Evolutionary conservation across 2,113 vertebrate genomes (phyloP), one percentile per base, ranked within the genome.

Genomic region (Sinosuthora webbiana): DNA sequence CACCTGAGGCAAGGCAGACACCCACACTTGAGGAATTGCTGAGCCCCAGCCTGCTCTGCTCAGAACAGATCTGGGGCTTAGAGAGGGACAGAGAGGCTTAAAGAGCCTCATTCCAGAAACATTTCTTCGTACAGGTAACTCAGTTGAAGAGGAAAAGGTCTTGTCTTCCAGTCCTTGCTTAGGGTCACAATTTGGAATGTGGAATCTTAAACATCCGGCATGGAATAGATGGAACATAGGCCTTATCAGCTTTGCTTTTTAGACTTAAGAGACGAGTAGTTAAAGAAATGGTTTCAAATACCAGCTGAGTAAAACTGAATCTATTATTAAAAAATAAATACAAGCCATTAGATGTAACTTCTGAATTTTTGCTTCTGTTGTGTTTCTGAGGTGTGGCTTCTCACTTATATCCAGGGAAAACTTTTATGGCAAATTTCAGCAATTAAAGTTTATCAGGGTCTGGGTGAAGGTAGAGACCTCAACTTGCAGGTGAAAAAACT

Each of bases 1-100:
- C 53, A 84, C 60, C 65, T 42, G 24, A 63, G 70, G n/a, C 6
- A 0, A 83, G 30, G 15, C 42, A 7, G 64, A 35, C 10, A 44
- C 42, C 16, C 19, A 0, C 0, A 0, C n/a, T 31, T 56, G 62
- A 69, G 82, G 71, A 83, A 90, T 49, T 63, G 10, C 23, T 0
- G 2, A 62, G 37, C 41, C 39, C 37, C 47, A 69, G 55, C 63
- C 59, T 77, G 30, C 67, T 73, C 75, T 1, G 3, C 65, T 64
- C 41, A 39, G 49, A 84, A 60, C 23, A 45, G 15, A 59, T 10
- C n/a, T 22, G 35, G 12, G 22, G 59, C 68, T 41, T 74, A 6
- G 64, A 35, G 33, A 56, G 8, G 52, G 13, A 73, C 76, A 74
- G 22, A 73, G 27, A 60, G 45, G n/a, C 78, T 75, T 53, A 35